Evolutionary conservation across 1,140 invertebrate species (phyloP), one percentile per base, ranked within the genome.

Genomic region (Contarinia nasturtii): DNA sequence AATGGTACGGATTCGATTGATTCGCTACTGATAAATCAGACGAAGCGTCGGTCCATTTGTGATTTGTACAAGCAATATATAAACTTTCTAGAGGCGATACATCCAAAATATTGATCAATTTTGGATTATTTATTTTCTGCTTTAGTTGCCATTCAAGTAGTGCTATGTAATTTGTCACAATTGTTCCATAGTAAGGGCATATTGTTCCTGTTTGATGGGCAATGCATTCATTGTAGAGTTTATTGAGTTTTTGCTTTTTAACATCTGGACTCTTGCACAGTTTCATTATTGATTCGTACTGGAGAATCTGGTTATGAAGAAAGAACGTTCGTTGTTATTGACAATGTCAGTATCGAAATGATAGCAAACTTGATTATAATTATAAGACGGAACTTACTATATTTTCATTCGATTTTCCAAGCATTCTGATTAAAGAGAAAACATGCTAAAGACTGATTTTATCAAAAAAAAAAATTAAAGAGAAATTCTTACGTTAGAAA

Each of bases 401-500:
- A 17, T 71, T 71, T 44, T 75, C 72, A 44, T 67, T 60, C 52
- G 66, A 68, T 20, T 70, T 56, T 1, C 72, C 73, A 11, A 75
- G 65, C 58, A 70, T 70, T 54, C 72, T 71, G 52, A 37, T n/a
- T 66, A 65, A 48, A 45, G 50, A 52, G 55, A 57, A 47, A 53
- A 50, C 2, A 38, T 5, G 11, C 12, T 22, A 43, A 19, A 43
- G 14, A n/a, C n/a, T n/a, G n/a, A n/a, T n/a, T 42, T n/a, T 43
- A 48, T 48, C 2, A 15, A 42, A 43, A 40, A 47, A 36, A 17
- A 14, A 18, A 33, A 27, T 27, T 27, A 27, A 27, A 27, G 3
- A 27, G 27, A 27, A 48, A 7, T 47, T 59, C 62, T 60, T 55
- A 70, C 67, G 61, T 67, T 10, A 75, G 50, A 27, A 74, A 54